Conservation (phyloP, 1,140 invertebrate species). For the Brevipalpus yothersi region DNA sequence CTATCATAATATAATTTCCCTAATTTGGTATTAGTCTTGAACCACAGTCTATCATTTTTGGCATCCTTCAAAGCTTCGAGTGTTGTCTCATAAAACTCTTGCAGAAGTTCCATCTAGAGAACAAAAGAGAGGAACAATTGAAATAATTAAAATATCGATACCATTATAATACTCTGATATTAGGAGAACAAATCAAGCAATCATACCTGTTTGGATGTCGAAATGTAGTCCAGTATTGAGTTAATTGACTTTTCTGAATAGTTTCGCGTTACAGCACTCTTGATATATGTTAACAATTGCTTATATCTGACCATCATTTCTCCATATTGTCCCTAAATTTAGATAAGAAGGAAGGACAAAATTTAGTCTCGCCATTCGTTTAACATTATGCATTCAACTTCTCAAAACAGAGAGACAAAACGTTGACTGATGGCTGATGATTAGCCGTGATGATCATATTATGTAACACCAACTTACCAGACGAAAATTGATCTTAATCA, state of each 20-base stretch:
- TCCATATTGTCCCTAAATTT: constrained; percentile 1
- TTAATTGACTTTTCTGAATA: constrained; percentile 99
- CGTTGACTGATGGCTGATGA: background rate
- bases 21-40: constrained; percentile 97
- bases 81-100: constrained; percentile 98
- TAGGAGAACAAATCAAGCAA: no score
- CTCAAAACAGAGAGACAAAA: background rate
- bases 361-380: background rate
- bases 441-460: background rate
- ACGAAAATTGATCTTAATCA: constrained; percentile 99
- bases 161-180: background rate
- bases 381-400: background rate
- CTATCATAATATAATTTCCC: constrained; percentile 92
- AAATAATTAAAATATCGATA: background rate
- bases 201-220: constrained; percentile 87
- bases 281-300: constrained; percentile 87
- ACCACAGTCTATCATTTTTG: constrained; percentile 97
- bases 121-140: no score
- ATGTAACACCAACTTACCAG: constrained; percentile 33
- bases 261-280: constrained; percentile 93
- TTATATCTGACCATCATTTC: constrained; percentile 96
- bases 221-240: constrained; percentile 97
- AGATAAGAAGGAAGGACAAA: background rate
- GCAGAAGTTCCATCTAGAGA: constrained; percentile 84
- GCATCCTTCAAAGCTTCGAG: constrained; percentile 92